Conservation (phyloP, 2,888 invertebrate species). For the Drosophila eohydei region DNA sequence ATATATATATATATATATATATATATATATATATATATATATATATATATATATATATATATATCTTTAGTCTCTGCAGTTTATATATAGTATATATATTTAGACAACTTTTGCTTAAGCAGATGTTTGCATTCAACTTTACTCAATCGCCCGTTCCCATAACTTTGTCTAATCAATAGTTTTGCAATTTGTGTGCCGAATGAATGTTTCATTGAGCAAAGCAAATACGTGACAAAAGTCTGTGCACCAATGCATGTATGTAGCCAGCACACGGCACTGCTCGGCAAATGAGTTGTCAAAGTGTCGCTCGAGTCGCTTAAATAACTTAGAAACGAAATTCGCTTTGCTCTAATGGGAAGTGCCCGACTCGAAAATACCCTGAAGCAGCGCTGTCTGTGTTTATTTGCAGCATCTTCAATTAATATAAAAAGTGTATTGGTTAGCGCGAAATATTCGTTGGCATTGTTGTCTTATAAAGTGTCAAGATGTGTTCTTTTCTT, state of each 20-base stretch:
- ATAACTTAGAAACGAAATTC: not conserved
- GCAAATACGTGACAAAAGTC: conserved; percentile 6
- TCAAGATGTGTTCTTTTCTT: too few species aligned
- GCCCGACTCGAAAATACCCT: not conserved
- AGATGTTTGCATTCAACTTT: conserved; percentile 32
- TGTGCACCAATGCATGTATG: not conserved
- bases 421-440: too few species aligned
- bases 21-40: not conserved
- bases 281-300: conserved; percentile 2
- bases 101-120: conserved; percentile 1
- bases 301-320: conserved; percentile 3
- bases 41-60: not conserved
- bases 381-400: too few species aligned
- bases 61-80: not conserved
- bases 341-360: too few species aligned
- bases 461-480: too few species aligned
- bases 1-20: not conserved
- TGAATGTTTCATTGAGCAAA: not conserved
- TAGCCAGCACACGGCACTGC: not conserved
- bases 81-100: not conserved
- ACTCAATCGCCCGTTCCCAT: conserved; percentile 18
- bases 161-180: conserved; percentile 52
- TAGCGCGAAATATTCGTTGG: too few species aligned
- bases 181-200: conserved; percentile 9
- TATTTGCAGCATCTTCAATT: too few species aligned